Evolutionary conservation across 2,113 vertebrate species (phyloP).

Genomic region (Crotophaga sulcirostris): DNA sequence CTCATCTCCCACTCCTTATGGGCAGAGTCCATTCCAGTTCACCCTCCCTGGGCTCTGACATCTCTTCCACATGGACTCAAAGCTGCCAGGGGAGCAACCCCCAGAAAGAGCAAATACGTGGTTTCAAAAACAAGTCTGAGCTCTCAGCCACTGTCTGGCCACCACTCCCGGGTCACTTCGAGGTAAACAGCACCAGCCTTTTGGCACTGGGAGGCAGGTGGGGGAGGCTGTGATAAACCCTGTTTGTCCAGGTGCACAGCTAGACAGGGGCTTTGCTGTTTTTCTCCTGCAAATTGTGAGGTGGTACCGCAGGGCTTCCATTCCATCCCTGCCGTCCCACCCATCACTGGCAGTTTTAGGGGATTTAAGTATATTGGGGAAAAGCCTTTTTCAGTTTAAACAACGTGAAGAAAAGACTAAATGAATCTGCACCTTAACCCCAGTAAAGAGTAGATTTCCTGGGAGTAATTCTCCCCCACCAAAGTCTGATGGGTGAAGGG

Average conservation of each 20-base stretch:
- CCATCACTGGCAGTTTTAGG: neutral
- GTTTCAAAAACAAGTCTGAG: neutral
- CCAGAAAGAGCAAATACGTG: neutral
- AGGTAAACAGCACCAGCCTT: slow-evolving; percentile 24
- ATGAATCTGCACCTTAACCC: neutral
- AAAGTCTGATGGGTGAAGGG: slow-evolving; percentile 23
- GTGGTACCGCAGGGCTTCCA: fast-evolving
- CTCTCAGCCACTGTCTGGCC: slow-evolving; percentile 14
- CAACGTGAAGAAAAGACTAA: neutral
- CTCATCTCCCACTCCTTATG: fast-evolving
- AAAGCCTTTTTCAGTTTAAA: neutral
- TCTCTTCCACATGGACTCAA: fast-evolving
- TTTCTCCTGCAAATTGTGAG: neutral
- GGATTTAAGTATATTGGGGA: neutral
- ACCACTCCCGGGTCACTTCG: neutral
- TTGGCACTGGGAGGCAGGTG: neutral
- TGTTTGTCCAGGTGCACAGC: slow-evolving; percentile 55
- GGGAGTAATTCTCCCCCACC: neutral
- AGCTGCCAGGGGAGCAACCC: fast-evolving
- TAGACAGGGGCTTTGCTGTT: neutral
- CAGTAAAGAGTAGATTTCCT: neutral
- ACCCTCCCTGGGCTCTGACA: neutral
- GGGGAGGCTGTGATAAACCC: neutral
- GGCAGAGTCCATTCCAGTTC: neutral
- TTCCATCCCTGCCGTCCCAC: fast-evolving